A percentile compares a stretch with the other conserved stretches of the same genome.
Evolutionary conservation across 2,113 vertebrate species (phyloP).

Genomic region (Himantopus leucocephalus): DNA sequence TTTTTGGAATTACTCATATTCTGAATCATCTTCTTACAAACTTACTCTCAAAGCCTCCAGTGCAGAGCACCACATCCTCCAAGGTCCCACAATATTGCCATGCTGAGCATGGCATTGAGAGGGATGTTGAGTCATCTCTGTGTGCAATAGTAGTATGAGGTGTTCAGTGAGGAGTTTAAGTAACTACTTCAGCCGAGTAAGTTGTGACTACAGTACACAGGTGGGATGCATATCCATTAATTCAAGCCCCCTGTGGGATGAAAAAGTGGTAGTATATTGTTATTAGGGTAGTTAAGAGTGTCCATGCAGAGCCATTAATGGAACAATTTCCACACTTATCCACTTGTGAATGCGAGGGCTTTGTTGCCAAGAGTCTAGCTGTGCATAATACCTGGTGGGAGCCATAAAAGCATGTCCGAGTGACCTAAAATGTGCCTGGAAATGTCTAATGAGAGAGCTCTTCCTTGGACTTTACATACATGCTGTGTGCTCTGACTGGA

Average conservation of each 20-base stretch:
- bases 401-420: background rate
- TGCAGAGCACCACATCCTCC: background rate
- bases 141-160: background rate
- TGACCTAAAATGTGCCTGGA: background rate
- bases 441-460: background rate
- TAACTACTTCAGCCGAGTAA: background rate
- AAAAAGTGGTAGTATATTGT: background rate
- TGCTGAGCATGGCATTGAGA: background rate
- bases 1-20: constrained; percentile 41
- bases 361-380: background rate
- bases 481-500: background rate
- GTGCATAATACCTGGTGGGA: background rate
- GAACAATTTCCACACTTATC: background rate
- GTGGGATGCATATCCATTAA: background rate
- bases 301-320: background rate
- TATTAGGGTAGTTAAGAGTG: background rate
- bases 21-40: constrained; percentile 21
- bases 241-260: background rate
- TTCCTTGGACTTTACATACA: background rate
- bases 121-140: background rate
- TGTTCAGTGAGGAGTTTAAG: background rate
- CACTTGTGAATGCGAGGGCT: background rate
- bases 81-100: background rate
- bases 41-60: background rate
- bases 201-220: background rate